These are phyloP conservation scores for Vanessa atalanta DNA, from an alignment of 1,140 invertebrate genomes.

Conservation along the genomic window DNA sequence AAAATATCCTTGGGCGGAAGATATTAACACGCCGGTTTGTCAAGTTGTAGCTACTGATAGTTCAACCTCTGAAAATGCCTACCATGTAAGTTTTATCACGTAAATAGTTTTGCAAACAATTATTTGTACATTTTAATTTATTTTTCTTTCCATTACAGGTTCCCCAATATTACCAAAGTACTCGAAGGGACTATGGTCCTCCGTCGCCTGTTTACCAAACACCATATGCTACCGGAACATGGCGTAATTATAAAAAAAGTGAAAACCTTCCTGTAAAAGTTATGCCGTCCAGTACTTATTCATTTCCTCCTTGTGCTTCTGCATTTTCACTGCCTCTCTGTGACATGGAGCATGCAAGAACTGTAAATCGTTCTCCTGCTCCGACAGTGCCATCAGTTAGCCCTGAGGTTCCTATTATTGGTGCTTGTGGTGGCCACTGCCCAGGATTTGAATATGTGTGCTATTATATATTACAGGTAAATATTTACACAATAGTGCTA, in stretches of 20 bases:
- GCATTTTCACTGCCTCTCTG: constrained; percentile 68
- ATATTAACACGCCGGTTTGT: constrained; percentile 64
- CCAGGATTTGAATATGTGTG: constrained; percentile 85
- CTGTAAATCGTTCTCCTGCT: constrained; percentile 52
- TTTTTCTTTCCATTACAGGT: constrained; percentile 51
- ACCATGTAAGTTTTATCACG: constrained; percentile 56
- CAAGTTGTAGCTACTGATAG: constrained; percentile 74
- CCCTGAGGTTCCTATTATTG: constrained; percentile 78
- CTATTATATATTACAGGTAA: constrained; percentile 84
- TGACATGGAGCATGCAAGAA: constrained; percentile 56
- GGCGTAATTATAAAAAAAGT: constrained; percentile 60
- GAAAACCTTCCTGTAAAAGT: constrained; percentile 48
- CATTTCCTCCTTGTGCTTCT: constrained; percentile 69
- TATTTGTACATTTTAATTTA: background rate
- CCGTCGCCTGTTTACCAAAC: constrained; percentile 76
- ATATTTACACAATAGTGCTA: background rate
- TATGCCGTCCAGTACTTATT: constrained; percentile 51
- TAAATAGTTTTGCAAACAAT: background rate
- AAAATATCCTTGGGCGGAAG: constrained; percentile 77
- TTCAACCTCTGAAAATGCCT: constrained; percentile 74
- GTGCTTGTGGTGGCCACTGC: constrained; percentile 84
- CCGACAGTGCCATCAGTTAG: constrained; percentile 64
- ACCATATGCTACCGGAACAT: constrained; percentile 65
- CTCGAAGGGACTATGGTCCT: constrained; percentile 58
- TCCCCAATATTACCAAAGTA: constrained; percentile 70